Base-by-base conservation (phyloP, 2,797 vertebrate species). In the Arrhamphus sclerolepis region DNA sequence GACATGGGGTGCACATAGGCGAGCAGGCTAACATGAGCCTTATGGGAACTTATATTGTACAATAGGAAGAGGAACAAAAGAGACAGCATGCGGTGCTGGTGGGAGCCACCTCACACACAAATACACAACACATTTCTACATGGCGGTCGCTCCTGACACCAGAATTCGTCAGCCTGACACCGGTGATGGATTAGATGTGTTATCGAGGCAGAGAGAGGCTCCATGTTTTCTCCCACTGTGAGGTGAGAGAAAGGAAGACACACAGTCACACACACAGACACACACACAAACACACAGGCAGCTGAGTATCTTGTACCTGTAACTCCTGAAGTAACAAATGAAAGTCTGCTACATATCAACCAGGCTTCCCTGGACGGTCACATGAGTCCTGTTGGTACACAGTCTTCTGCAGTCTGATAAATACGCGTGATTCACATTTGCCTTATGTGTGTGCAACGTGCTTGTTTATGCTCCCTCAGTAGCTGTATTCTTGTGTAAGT, bases 151-250 rank as follows among this genome's bases (percentile, higher is more conserved):
- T 75, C 76, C 85, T 84, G 90, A 92, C 90, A 90, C 85, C 76
- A 75, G 85, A 90, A 88, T 92, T 88, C 88, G 89, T 88, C 90
- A 87, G 82, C 63, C 82, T 89, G 92, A 91, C 90, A 91, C 77
- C 41, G 66, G 88, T 92, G 92, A 94, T 92, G 90, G 90, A 92
- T 92, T 91, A 91, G 91, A 91, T 87, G 87, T 75, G 83, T 91
- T 92, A 92, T 91, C 85, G 82, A 89, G 84, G 84, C 79, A 44
- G 89, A 92, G 85, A 81, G 82, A 82, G 81, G 73, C 81, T 80
- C 72, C 66, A 34, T 84, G 86, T 84, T 88, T 90, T 85, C 79
- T 79, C 63, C 70, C 68, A 52, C 72, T 65, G 76, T 55, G 41
- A 73, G 18, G 53, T 55, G 61, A 49, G 66, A 62, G 34, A 58